Percentiles rank a stretch among this genome's conserved stretches.
Conservation (phyloP, 2,113 vertebrate species). For the Promerops cafer region DNA sequence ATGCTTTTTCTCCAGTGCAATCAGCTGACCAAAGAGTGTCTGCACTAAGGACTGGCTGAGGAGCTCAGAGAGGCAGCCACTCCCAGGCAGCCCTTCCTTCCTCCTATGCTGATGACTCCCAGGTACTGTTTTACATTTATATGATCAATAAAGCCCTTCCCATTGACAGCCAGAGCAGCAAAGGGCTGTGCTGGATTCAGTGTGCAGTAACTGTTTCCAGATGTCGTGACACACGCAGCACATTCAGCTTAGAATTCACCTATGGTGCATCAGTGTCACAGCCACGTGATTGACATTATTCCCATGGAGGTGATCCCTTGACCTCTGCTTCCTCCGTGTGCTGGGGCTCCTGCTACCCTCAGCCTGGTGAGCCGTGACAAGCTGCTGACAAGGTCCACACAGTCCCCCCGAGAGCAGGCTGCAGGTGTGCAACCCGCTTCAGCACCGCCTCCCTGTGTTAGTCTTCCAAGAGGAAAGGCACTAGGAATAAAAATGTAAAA, state of each 20-base stretch:
- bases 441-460: accelerated
- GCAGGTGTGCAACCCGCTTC: not conserved
- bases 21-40: not conserved
- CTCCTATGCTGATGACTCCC: not conserved
- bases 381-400: not conserved
- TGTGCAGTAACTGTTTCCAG: not conserved
- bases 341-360: not conserved
- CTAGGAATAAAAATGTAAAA: not conserved
- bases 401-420: not conserved
- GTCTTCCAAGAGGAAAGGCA: not conserved
- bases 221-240: not conserved
- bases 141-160: not conserved
- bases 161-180: not conserved
- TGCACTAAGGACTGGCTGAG: not conserved
- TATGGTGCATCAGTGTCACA: not conserved
- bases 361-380: accelerated
- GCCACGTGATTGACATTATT: not conserved
- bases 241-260: not conserved
- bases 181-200: not conserved
- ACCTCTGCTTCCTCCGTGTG: accelerated
- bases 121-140: not conserved
- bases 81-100: not conserved
- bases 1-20: not conserved
- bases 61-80: not conserved
- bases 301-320: not conserved